These are phyloP conservation scores for Pterocles burchelli DNA, from an alignment of 2,113 vertebrate species.

Conservation along the genomic window DNA sequence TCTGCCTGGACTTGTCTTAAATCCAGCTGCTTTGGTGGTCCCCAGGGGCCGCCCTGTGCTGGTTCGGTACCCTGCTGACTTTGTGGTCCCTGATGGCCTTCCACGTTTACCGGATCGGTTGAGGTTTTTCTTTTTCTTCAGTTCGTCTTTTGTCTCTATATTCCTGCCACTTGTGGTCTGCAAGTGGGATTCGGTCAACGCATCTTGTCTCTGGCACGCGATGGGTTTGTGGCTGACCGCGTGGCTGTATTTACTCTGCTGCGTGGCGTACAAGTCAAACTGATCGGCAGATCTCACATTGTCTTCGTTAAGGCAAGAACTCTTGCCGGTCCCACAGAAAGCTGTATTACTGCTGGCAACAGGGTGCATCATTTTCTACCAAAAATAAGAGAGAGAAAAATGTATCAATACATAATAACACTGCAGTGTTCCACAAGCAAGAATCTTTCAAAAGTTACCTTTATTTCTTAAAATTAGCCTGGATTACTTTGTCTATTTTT, in stretches of 20 bases:
- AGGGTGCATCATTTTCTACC: constrained; percentile 96
- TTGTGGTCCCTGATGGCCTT: constrained; percentile 93
- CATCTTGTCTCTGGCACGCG: constrained; percentile 88
- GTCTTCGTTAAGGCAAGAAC: constrained; percentile 91
- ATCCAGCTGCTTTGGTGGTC: constrained; percentile 97
- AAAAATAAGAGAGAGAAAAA: constrained; percentile 58
- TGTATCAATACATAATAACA: background rate
- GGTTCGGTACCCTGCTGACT: constrained; percentile 96
- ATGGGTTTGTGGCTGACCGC: constrained; percentile 88
- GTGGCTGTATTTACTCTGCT: constrained; percentile 86
- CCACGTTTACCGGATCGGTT: constrained; percentile 93
- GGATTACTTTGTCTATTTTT: background rate
- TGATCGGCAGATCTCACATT: constrained; percentile 85
- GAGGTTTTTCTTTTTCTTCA: constrained; percentile 92
- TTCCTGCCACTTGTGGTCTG: constrained; percentile 80
- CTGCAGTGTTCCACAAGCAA: background rate
- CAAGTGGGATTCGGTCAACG: constrained; percentile 78
- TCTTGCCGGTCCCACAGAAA: constrained; percentile 90
- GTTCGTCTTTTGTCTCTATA: constrained; percentile 83
- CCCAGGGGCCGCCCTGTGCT: constrained; percentile 96
- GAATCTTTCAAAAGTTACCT: background rate
- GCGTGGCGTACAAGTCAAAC: constrained; percentile 91
- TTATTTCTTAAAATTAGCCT: background rate
- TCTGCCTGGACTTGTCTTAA: constrained; percentile 98
- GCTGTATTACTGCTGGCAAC: constrained; percentile 87